These are phyloP conservation scores for Acromyrmex echinatior DNA, from an alignment of 1,140 invertebrate species.

Conservation along the genomic window DNA sequence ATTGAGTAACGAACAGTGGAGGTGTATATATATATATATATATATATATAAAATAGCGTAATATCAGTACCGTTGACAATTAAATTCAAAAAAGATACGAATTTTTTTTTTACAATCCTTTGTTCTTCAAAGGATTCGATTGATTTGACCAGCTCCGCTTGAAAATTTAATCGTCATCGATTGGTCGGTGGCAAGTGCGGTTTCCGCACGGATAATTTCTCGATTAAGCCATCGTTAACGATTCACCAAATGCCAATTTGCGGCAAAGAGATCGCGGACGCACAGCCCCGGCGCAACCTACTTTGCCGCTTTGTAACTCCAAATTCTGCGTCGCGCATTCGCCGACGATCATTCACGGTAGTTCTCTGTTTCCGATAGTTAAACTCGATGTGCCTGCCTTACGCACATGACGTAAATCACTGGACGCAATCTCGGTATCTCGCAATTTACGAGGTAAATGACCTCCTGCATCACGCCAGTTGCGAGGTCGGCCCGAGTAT, in stretches of 20 bases:
- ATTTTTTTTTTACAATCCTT: background rate
- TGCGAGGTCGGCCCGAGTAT: background rate
- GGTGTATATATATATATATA: too few relatives aligned
- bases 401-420: conserved; percentile 63
- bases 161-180: background rate
- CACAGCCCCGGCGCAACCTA: background rate
- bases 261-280: background rate
- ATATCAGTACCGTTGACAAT: background rate
- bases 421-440: conserved; percentile 57
- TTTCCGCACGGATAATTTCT: conserved; percentile 26
- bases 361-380: conserved; percentile 63
- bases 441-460: conserved; percentile 60
- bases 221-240: background rate
- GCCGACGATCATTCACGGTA: conserved; percentile 46
- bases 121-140: too few relatives aligned
- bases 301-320: conserved; percentile 25
- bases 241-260: background rate
- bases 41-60: background rate
- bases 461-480: conserved; percentile 3
- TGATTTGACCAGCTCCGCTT: background rate
- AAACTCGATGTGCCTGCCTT: conserved; percentile 50
- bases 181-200: background rate
- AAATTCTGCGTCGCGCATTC: conserved; percentile 32
- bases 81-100: background rate
- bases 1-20: background rate